phyloP scores from a whole-genome alignment of 2,113 vertebrate genomes.

The Pipa parva region DNA sequence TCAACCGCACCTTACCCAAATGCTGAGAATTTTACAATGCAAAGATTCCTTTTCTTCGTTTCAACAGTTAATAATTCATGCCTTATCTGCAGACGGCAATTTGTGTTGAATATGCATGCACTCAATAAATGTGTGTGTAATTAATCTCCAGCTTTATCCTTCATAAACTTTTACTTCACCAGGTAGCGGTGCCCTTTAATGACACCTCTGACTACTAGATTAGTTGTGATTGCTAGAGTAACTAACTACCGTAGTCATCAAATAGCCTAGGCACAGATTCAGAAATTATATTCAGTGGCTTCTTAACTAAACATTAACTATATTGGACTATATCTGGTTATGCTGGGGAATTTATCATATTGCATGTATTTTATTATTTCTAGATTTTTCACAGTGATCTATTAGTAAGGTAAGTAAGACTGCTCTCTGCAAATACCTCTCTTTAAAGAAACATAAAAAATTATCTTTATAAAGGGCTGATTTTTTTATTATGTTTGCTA shows the following conservation, averaged over 20 bases:
- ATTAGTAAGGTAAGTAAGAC: too few species aligned
- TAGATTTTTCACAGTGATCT: too few species aligned
- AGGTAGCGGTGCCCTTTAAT: conserved; percentile 5
- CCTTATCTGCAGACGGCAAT: conserved; percentile 43
- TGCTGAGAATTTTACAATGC: conserved; percentile 36
- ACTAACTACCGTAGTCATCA: background rate
- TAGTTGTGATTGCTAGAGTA: background rate
- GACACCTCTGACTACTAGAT: background rate
- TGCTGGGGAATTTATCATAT: too few species aligned
- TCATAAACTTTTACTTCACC: conserved; percentile 25
- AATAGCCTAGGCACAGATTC: background rate
- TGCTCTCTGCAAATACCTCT: too few species aligned
- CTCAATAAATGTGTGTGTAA: conserved; percentile 28
- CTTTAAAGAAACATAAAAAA: too few species aligned
- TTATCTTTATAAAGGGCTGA: too few species aligned
- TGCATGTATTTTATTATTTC: too few species aligned
- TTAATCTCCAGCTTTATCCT: conserved; percentile 32
- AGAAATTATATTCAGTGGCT: too few species aligned
- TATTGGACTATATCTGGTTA: too few species aligned
- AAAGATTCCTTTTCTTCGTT: conserved; percentile 33
- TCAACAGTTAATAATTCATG: conserved; percentile 35
- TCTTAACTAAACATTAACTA: too few species aligned
- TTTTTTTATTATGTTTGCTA: too few species aligned
- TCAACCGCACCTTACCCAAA: conserved; percentile 9
- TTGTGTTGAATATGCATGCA: conserved; percentile 40